Conservation (phyloP, 2,888 invertebrate species). For the Mantis religiosa region DNA sequence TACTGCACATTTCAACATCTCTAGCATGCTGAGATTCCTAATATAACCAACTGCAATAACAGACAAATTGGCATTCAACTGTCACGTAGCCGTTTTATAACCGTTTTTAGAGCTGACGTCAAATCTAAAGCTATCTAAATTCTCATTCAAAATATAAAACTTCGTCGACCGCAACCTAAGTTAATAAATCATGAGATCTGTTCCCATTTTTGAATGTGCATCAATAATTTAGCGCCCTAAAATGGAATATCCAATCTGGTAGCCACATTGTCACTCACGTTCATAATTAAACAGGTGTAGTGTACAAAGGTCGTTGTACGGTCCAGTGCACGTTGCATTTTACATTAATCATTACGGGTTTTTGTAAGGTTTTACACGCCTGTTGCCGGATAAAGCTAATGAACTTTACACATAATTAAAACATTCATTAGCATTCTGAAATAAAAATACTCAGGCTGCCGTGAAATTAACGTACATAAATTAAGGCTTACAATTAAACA, state of each 20-base stretch:
- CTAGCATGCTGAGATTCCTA: too few relatives aligned
- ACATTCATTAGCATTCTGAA: too few relatives aligned
- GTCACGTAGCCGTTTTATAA: too few relatives aligned
- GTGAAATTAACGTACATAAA: too few relatives aligned
- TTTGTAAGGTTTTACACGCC: not conserved
- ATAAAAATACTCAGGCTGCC: too few relatives aligned
- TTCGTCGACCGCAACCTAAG: not conserved
- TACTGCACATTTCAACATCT: too few relatives aligned
- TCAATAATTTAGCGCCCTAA: not conserved
- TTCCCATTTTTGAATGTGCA: not conserved
- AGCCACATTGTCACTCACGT: not conserved
- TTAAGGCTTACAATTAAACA: too few relatives aligned
- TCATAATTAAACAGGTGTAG: not conserved
- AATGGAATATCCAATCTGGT: not conserved
- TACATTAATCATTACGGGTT: not conserved
- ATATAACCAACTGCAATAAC: too few relatives aligned
- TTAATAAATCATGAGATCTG: not conserved
- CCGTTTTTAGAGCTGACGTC: not conserved
- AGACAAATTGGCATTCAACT: too few relatives aligned
- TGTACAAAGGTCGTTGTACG: not conserved
- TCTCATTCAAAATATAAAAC: not conserved
- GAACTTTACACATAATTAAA: not conserved
- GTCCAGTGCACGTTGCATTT: not conserved
- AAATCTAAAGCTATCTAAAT: not conserved
- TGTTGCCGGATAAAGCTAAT: not conserved